Percentiles rank a stretch among this genome's conserved stretches.
These are phyloP conservation scores for Tupaia chinensis DNA, from an alignment of 2,113 vertebrate genomes.

Conservation along the genomic window DNA sequence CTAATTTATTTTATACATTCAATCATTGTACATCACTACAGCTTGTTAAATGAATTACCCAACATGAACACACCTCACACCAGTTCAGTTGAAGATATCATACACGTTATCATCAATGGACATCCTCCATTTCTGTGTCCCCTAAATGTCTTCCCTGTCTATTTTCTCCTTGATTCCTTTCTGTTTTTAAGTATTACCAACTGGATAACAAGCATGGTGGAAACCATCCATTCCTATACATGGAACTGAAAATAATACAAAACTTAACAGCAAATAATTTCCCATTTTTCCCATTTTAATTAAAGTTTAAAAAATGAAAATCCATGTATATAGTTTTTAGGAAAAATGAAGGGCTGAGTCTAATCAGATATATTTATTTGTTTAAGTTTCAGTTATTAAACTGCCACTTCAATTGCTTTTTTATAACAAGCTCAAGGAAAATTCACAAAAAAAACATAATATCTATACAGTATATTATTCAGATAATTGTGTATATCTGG, in stretches of 20 bases:
- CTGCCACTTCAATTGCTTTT: slow-evolving; percentile 10
- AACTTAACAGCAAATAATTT: slow-evolving; percentile 28
- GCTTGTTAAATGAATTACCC: no score
- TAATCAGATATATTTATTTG: slow-evolving; percentile 11
- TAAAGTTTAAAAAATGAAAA: slow-evolving; percentile 24
- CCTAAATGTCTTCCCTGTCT: no score
- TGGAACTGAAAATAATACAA: neutral
- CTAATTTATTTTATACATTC: no score
- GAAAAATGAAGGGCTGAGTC: slow-evolving; percentile 37
- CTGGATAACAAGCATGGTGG: neutral
- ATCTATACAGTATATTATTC: slow-evolving; percentile 28
- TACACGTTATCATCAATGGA: no score
- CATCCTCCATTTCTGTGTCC: no score
- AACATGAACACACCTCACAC: no score
- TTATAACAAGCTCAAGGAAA: slow-evolving; percentile 40
- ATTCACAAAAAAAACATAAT: slow-evolving; percentile 42
- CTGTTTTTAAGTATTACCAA: neutral
- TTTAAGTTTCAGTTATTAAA: slow-evolving; percentile 61
- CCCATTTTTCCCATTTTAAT: neutral
- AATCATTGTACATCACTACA: no score
- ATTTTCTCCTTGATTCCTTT: no score
- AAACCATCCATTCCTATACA: neutral
- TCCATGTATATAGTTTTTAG: neutral
- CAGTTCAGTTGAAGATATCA: no score
- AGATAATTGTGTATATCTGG: slow-evolving; percentile 36